phyloP scores from a whole-genome alignment of 2,888 invertebrate species.

The Lomographa bimaculata region DNA sequence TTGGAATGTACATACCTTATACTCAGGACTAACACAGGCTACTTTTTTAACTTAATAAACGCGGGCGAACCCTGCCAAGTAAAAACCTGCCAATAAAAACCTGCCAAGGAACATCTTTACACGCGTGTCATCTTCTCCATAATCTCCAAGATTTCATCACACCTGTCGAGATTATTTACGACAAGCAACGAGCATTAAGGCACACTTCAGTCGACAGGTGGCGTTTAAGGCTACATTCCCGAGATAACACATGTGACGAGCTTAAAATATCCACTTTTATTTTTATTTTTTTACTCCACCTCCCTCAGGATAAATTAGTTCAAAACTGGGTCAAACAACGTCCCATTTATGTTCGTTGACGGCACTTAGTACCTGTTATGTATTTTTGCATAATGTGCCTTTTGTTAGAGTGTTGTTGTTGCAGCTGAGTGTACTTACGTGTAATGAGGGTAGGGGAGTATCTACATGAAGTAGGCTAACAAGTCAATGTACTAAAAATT shows the following conservation, averaged over 20 bases:
- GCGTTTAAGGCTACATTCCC: slow-evolving; percentile 24
- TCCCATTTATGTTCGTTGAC: slow-evolving; percentile 23
- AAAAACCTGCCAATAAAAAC: too few species aligned
- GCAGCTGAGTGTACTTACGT: too few species aligned
- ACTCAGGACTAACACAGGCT: too few species aligned
- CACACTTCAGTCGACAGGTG: slow-evolving; percentile 27
- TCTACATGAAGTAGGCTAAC: too few species aligned
- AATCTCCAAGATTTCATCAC: slow-evolving; percentile 10
- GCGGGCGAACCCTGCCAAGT: too few species aligned
- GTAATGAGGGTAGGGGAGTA: too few species aligned
- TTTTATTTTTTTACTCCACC: slow-evolving; percentile 52
- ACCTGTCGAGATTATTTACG: slow-evolving; percentile 16
- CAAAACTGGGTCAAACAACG: slow-evolving; percentile 63
- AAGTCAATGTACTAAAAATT: too few species aligned
- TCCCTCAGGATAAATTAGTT: slow-evolving; percentile 61
- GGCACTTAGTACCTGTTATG: slow-evolving; percentile 30
- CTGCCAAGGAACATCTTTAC: too few species aligned
- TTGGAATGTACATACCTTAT: too few species aligned
- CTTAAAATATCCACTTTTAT: slow-evolving; percentile 45
- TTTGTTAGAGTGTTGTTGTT: slow-evolving; percentile 31
- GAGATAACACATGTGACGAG: slow-evolving; percentile 21
- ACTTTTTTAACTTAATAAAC: too few species aligned
- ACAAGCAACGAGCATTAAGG: slow-evolving; percentile 23
- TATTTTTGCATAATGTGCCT: slow-evolving; percentile 46
- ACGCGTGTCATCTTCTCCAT: not conserved